phyloP scores from a whole-genome alignment of 2,797 vertebrate genomes.

The Alosa sapidissima region DNA sequence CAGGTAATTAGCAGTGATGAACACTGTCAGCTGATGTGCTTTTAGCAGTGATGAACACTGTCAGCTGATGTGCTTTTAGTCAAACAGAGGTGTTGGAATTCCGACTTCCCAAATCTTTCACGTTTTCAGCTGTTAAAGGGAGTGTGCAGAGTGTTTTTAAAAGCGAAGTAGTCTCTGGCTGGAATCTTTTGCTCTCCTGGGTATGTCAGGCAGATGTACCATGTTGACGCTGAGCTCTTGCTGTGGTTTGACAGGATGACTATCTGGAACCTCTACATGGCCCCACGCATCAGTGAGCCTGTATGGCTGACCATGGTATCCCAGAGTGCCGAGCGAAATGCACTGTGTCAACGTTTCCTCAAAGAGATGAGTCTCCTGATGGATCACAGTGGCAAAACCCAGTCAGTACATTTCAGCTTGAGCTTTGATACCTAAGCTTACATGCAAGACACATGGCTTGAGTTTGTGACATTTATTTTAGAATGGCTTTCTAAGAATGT shows the following conservation, averaged over 20 bases:
- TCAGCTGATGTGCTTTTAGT: not conserved
- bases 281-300: constrained; percentile 82
- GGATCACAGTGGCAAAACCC: constrained; percentile 83
- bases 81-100: not conserved
- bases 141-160: too few species aligned
- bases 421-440: not conserved
- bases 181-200: not conserved
- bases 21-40: not conserved
- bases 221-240: not conserved
- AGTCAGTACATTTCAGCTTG: constrained; percentile 67
- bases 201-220: not conserved
- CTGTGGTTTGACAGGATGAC: constrained; percentile 68
- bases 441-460: not conserved
- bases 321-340: constrained; percentile 75
- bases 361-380: constrained; percentile 79
- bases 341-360: constrained; percentile 81
- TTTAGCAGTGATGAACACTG: not conserved
- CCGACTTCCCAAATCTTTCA: not conserved
- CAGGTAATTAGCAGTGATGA: constrained; percentile 69
- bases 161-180: not conserved
- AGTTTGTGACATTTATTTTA: constrained; percentile 9
- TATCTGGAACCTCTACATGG: constrained; percentile 84
- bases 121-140: not conserved
- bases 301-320: constrained; percentile 88
- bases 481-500: too few species aligned